Evolutionary conservation across 2,888 invertebrate genomes (phyloP), one percentile per base, ranked within the genome.

Genomic region (Chymomyza caudatula): DNA sequence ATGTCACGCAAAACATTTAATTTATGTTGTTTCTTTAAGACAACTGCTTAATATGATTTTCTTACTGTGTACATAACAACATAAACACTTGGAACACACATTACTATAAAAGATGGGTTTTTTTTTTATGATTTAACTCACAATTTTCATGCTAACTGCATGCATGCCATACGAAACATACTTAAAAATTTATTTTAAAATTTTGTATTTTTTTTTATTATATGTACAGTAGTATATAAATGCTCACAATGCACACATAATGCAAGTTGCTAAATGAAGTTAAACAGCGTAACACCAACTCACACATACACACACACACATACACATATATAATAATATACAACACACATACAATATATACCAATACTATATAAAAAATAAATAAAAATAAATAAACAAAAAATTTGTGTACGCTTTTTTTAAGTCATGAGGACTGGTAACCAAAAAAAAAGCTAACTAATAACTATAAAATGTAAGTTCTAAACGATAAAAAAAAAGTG

Each of bases 361-460:
- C 29, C 11, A 11, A 11, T 11, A 37, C 2, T 37, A 37, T 11
- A 11, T 11, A 1, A 37, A 11, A 37, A 11, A 37, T 11, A 11
- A 37, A 37, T 37, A 2, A 37, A 37, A 0, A 37, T 11, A 11
- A 37, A 37, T 37, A 2, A 37, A 37, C n/a, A 56, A 13, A 0
- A 29, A 57, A 15, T 63, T 64, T 76, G 63, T 64, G 53, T 65
- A 71, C 65, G 60, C n/a, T 44, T 15, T 57, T 51, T 37, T 37
- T 29, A 51, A 19, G 60, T 72, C 77, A 60, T 65, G 77, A 73
- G 70, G 64, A 73, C 73, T 70, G 73, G 73, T 76, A 25, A 56
- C 25, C 17, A 25, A 29, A 58, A 42, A 22, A 2, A 23, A 54
- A 43, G 20, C 13, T 5, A 64, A 63, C 22, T 43, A 1, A 5